These are phyloP conservation scores for Tetrax tetrax DNA, from an alignment of 2,113 vertebrate species.

Conservation along the genomic window DNA sequence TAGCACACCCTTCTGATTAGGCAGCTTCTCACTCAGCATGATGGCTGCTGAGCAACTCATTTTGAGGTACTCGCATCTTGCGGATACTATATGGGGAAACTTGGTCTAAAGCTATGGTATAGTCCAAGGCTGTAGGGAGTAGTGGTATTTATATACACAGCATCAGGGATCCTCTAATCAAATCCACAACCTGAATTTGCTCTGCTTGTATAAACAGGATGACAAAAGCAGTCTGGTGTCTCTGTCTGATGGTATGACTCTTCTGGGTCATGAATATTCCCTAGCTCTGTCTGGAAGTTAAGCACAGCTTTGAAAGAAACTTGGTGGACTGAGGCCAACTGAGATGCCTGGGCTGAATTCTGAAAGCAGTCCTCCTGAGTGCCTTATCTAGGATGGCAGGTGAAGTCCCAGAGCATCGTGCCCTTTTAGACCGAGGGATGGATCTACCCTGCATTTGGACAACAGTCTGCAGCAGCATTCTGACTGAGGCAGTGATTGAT, in stretches of 20 bases:
- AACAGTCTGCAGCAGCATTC: conserved; percentile 11
- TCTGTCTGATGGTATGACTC: not conserved
- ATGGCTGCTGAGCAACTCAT: not conserved
- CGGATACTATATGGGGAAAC: not conserved
- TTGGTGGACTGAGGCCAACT: not conserved
- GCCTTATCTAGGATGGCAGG: not conserved
- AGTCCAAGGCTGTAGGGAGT: not conserved
- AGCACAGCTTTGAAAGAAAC: not conserved
- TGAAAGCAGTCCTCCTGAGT: not conserved
- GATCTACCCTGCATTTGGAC: not conserved
- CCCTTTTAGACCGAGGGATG: conserved; percentile 1
- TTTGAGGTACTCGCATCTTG: not conserved
- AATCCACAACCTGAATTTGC: not conserved
- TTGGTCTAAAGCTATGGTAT: not conserved
- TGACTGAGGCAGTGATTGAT: conserved; percentile 54
- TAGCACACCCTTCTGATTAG: not conserved
- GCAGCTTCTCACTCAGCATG: conserved; percentile 17
- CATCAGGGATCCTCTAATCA: not conserved
- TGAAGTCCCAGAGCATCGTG: not conserved
- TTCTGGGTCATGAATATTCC: not conserved
- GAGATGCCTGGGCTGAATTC: not conserved
- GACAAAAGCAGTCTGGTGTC: not conserved
- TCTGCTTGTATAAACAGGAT: not conserved
- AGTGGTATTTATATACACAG: not conserved
- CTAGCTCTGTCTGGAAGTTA: not conserved